These are phyloP conservation scores for Catamblyrhynchus diadema DNA, from an alignment of 2,797 vertebrate species.

Conservation along the genomic window DNA sequence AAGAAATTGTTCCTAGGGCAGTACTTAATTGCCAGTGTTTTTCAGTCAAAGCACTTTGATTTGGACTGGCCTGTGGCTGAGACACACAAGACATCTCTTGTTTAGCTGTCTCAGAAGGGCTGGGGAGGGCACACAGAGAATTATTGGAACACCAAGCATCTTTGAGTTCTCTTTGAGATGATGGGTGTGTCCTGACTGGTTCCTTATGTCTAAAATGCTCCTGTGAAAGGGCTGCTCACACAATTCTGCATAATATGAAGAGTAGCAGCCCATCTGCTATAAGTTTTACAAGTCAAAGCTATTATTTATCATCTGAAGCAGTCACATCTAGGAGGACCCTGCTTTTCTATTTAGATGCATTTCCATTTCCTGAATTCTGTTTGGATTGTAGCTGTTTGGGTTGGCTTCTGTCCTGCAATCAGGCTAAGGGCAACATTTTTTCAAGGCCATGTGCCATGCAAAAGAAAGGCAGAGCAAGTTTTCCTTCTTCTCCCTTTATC, in stretches of 20 bases:
- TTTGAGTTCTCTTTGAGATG: neutral
- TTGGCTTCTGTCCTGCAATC: neutral
- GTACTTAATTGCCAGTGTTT: neutral
- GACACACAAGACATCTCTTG: neutral
- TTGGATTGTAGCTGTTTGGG: neutral
- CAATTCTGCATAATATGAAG: neutral
- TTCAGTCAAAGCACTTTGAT: neutral
- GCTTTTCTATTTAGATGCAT: neutral
- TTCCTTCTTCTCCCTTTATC: neutral
- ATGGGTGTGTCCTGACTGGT: fast-evolving
- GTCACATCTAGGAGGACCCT: neutral
- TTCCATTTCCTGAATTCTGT: neutral
- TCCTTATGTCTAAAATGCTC: neutral
- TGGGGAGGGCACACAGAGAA: neutral
- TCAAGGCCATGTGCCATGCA: neutral
- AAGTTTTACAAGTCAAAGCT: neutral
- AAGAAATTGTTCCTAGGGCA: neutral
- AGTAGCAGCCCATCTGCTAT: neutral
- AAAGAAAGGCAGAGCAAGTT: neutral
- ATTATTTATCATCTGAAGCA: neutral
- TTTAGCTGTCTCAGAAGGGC: neutral
- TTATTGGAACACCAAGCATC: neutral
- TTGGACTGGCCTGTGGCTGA: neutral
- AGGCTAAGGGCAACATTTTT: neutral
- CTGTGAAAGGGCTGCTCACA: neutral